phyloP scores from a whole-genome alignment of 92 coral and sea anemone genomes.

The Parazoanthus atlanticus region DNA sequence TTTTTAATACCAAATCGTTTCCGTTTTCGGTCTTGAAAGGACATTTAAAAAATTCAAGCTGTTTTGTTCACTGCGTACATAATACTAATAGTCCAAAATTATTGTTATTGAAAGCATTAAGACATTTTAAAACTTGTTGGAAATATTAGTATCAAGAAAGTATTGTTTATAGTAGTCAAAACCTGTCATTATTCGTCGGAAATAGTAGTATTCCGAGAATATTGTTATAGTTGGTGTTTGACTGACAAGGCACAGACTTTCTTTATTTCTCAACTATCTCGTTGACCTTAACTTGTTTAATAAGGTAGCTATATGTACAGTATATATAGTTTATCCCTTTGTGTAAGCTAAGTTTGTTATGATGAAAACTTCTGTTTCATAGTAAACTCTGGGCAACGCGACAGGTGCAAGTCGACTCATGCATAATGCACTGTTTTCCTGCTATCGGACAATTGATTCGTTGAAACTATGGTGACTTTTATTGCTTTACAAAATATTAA shows the following conservation, averaged over 20 bases:
- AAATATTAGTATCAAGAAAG: background rate
- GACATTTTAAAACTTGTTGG: no score
- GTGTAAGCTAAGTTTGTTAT: background rate
- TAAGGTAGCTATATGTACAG: background rate
- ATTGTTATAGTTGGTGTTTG: background rate
- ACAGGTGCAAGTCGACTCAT: background rate
- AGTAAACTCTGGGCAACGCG: background rate
- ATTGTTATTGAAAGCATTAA: background rate
- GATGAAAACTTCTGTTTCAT: background rate
- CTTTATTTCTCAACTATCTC: no score
- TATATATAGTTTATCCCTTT: no score
- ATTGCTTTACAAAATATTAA: constrained; percentile 6
- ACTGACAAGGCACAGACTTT: background rate
- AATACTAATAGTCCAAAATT: background rate
- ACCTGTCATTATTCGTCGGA: background rate
- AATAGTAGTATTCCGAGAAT: background rate
- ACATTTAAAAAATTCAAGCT: background rate
- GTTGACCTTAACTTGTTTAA: background rate
- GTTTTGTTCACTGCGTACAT: no score
- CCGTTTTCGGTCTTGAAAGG: background rate
- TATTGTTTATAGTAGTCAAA: no score
- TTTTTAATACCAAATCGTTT: background rate
- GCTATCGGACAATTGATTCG: background rate
- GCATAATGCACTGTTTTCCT: background rate
- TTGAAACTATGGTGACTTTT: background rate